phyloP scores from a whole-genome alignment of 2,113 vertebrate species.

The Ceratotherium simum region DNA sequence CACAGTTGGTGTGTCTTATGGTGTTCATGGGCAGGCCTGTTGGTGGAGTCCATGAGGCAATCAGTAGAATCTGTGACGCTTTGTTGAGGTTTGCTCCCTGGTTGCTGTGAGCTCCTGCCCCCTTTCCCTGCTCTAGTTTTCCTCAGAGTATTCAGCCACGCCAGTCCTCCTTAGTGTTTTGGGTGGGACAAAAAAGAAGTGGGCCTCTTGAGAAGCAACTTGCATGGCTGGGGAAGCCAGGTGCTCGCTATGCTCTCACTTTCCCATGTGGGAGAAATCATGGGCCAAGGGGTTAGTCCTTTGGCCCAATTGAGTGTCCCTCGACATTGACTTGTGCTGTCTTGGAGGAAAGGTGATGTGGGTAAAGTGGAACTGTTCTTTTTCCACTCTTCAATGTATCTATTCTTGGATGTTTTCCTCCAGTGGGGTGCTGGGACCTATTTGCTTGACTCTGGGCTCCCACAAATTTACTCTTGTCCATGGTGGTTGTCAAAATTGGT shows the following conservation, averaged over 20 bases:
- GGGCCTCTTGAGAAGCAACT: not conserved
- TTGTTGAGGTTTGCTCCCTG: not conserved
- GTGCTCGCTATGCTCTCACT: not conserved
- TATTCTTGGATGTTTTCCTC: not conserved
- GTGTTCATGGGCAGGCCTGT: not conserved
- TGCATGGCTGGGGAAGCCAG: not conserved
- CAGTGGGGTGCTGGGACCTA: not conserved
- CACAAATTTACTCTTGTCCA: rapidly evolving
- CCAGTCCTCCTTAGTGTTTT: too few species aligned
- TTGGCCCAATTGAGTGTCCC: too few species aligned
- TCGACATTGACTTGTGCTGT: not conserved
- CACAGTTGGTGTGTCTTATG: not conserved
- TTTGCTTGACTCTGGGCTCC: not conserved
- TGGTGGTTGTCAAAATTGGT: not conserved
- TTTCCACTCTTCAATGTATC: not conserved
- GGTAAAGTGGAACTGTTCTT: not conserved
- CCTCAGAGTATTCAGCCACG: not conserved
- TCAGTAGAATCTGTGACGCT: not conserved
- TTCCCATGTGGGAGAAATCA: not conserved
- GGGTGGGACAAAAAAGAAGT: not conserved
- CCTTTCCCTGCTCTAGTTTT: not conserved
- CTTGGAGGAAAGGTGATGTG: not conserved
- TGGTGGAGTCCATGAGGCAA: not conserved
- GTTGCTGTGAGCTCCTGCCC: not conserved
- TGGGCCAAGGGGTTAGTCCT: not conserved